Percentiles rank a stretch among this genome's conserved stretches.
Evolutionary conservation across 2,797 vertebrate species (phyloP).

Genomic region (Chelidonichthys spinosus): DNA sequence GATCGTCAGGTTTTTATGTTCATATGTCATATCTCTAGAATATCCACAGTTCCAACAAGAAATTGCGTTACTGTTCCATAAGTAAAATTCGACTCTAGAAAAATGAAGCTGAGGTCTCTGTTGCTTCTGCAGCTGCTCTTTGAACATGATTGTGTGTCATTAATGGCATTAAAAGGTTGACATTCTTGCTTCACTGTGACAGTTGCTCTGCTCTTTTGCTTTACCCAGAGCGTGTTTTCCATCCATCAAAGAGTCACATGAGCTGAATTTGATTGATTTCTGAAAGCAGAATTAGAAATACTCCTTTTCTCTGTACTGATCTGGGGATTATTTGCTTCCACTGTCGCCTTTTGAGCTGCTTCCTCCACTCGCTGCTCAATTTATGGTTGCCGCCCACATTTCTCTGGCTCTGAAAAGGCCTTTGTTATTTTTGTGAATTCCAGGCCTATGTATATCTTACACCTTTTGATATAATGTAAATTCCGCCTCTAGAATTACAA

Average conservation of each 20-base stretch:
- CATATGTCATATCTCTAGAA: background rate
- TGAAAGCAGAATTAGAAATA: conserved; percentile 23
- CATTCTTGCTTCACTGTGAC: background rate
- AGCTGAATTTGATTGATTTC: conserved; percentile 26
- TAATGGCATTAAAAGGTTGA: background rate
- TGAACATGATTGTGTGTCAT: background rate
- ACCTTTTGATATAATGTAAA: conserved; percentile 6
- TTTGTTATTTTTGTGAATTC: conserved; percentile 4
- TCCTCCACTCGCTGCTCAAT: conserved; percentile 40
- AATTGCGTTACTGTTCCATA: background rate
- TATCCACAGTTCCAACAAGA: background rate
- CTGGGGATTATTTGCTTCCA: conserved; percentile 46
- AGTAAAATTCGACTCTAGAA: background rate
- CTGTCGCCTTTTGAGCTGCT: conserved; percentile 22
- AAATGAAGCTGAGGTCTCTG: background rate
- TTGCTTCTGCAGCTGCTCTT: background rate
- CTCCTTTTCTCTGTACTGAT: conserved; percentile 26
- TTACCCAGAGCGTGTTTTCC: background rate
- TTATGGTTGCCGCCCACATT: conserved; percentile 62
- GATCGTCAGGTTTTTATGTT: background rate
- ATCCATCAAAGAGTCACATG: background rate
- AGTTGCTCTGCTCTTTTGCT: background rate
- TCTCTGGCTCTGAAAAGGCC: conserved; percentile 20
- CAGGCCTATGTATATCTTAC: background rate
- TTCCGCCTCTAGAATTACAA: background rate